Base-by-base conservation (phyloP, 2,888 invertebrate genomes). In the Litoditis marina region DNA sequence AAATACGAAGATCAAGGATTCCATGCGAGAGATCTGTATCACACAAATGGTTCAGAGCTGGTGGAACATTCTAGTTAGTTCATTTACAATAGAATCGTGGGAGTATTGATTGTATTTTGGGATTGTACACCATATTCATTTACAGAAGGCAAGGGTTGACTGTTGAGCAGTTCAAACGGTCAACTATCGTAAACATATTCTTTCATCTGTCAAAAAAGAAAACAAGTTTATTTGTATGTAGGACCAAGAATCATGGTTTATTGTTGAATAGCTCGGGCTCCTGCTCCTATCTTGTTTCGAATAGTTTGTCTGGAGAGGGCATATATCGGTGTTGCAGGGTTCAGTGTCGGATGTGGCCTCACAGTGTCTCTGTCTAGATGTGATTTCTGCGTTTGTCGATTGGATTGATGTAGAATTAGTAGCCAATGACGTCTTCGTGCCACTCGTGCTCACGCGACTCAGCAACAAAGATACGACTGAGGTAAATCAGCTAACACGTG, bases 341-440 rank as follows among this genome's bases (percentile, higher is more conserved):
- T 25, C 53, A 22, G 19, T 42, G 5, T 52, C 55, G 1, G 70
- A 73, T 22, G 59, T 63, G 1, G 39, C 25, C 1, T 68, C 60
- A 22, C 73, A 75, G 36, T 66, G 63, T 63, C 81, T 84, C 54
- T 86, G 86, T 66, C 81, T 87, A 58, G 85, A 87, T 36, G 85
- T 86, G 11, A 85, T 88, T 55, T 87, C 87, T 2, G 84, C 84
- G 27, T 88, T 85, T 76, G 84, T 87, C 16, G 85, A 87, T 1
- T 88, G 88, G 88, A 87, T 88, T 60, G 87, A 88, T 76, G 86
- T 88, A 56, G 84, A 83, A 50, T 83, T 87, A 34, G 85, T 88
- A 27, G 87, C 87, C 47, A 88, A 87, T 74, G 86, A 87, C 56
- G 83, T 84, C 32, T 87, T 87, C 70, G 86, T 87, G 32, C 77